phyloP scores from a whole-genome alignment of 2,113 vertebrate genomes.

The Accipiter cooperii region DNA sequence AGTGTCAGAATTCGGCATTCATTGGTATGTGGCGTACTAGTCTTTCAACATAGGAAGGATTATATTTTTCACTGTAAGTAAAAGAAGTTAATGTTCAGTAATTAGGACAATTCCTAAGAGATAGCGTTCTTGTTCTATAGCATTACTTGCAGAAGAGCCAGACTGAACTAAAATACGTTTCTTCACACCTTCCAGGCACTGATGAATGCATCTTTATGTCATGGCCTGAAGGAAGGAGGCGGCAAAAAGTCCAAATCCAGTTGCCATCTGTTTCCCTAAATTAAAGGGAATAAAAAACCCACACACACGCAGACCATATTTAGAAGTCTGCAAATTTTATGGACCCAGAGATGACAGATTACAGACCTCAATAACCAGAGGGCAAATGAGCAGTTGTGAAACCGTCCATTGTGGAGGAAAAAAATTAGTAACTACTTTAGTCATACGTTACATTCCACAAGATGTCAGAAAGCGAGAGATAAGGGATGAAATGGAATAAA shows the following conservation, averaged over 20 bases:
- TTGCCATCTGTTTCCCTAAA: constrained; percentile 35
- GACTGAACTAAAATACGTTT: not conserved
- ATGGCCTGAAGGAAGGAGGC: not conserved
- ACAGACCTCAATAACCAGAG: not conserved
- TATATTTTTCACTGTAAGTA: not conserved
- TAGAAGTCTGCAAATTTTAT: not conserved
- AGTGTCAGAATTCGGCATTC: not conserved
- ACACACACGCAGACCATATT: not conserved
- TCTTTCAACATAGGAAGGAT: not conserved
- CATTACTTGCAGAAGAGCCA: not conserved
- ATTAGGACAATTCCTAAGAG: not conserved
- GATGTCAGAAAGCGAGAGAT: not conserved
- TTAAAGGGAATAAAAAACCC: not conserved
- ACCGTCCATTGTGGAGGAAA: not conserved
- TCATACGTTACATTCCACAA: not conserved
- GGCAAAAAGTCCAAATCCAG: not conserved
- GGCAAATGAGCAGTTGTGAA: not conserved
- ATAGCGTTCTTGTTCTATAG: not conserved
- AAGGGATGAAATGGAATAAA: not conserved
- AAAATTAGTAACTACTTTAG: not conserved
- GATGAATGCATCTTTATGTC: constrained; percentile 3
- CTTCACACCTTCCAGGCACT: constrained; percentile 32
- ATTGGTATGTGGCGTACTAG: not conserved
- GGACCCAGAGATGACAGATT: not conserved
- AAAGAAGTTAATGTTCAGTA: not conserved